These are phyloP conservation scores for Lepilemur septentrionalis DNA, from an alignment of 2,797 vertebrate species.

Conservation along the genomic window DNA sequence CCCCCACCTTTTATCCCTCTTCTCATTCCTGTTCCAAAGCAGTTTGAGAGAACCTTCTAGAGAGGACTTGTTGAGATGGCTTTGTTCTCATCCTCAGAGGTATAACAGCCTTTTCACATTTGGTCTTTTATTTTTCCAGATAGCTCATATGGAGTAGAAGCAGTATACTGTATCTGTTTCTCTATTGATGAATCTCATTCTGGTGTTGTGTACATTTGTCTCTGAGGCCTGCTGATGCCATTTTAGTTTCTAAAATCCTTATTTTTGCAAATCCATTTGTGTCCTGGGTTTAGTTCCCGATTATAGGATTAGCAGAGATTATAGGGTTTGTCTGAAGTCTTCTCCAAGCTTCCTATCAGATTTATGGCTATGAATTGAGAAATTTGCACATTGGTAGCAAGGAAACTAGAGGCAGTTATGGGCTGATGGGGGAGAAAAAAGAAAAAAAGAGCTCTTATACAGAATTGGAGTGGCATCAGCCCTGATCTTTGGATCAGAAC, in stretches of 20 bases:
- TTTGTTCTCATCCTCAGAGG: neutral
- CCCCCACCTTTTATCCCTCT: neutral
- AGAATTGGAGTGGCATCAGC: neutral
- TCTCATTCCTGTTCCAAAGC: neutral
- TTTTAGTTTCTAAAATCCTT: conserved; percentile 83
- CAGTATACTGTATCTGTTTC: neutral
- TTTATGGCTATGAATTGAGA: conserved; percentile 32
- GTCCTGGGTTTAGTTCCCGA: conserved; percentile 85
- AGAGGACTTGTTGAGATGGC: neutral
- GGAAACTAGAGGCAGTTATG: neutral
- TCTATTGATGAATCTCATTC: neutral
- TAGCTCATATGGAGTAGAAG: neutral
- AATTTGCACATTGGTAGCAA: conserved; percentile 1
- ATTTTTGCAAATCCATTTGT: conserved; percentile 87
- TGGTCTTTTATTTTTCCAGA: neutral
- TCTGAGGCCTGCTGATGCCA: conserved; percentile 81
- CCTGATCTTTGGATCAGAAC: neutral
- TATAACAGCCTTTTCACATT: neutral
- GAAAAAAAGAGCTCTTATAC: neutral
- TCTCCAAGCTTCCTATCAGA: conserved; percentile 53
- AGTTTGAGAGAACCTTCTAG: neutral
- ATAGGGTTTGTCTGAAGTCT: conserved; percentile 49
- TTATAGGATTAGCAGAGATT: conserved; percentile 86
- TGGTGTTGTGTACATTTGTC: conserved; percentile 38
- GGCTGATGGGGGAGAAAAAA: neutral